A percentile compares a stretch with the other conserved stretches of the same genome.
phyloP scores from a whole-genome alignment of 2,797 vertebrate species.

The Schizothorax lantsangensis region DNA sequence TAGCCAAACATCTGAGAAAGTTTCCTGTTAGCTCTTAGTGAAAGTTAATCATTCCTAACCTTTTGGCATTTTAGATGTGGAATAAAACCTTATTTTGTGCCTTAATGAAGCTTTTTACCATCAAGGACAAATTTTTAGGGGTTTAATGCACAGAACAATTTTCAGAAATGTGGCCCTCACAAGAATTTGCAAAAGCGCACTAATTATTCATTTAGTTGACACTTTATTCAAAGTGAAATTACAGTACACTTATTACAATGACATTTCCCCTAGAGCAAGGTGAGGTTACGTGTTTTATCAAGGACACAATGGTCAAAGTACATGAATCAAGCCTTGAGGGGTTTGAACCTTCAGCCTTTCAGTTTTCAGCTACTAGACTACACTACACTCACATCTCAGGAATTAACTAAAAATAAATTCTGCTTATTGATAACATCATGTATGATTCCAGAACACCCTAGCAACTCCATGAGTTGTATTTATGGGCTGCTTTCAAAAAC shows the following conservation, averaged over 20 bases:
- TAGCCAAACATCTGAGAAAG: background rate
- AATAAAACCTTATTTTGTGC: background rate
- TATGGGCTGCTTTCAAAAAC: background rate
- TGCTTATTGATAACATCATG: background rate
- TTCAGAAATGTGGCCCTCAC: background rate
- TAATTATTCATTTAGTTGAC: constrained; percentile 45
- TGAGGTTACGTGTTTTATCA: constrained; percentile 31
- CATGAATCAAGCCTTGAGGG: constrained; percentile 1
- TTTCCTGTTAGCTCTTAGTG: background rate
- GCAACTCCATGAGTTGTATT: background rate
- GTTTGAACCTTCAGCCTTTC: constrained; percentile 17
- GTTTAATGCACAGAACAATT: background rate
- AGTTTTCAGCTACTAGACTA: background rate
- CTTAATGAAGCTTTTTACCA: background rate
- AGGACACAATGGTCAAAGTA: constrained; percentile 41
- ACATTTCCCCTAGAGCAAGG: constrained; percentile 36
- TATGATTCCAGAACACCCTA: background rate
- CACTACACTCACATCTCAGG: background rate
- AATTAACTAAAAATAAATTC: background rate
- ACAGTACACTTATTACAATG: constrained; percentile 30
- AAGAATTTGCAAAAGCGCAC: constrained; percentile 6
- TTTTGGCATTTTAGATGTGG: background rate
- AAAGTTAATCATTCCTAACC: background rate
- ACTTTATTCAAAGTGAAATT: constrained; percentile 34
- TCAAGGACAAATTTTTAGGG: background rate